Evolutionary conservation across 1,140 invertebrate genomes (phyloP).

Genomic region (Bacillus rossius): DNA sequence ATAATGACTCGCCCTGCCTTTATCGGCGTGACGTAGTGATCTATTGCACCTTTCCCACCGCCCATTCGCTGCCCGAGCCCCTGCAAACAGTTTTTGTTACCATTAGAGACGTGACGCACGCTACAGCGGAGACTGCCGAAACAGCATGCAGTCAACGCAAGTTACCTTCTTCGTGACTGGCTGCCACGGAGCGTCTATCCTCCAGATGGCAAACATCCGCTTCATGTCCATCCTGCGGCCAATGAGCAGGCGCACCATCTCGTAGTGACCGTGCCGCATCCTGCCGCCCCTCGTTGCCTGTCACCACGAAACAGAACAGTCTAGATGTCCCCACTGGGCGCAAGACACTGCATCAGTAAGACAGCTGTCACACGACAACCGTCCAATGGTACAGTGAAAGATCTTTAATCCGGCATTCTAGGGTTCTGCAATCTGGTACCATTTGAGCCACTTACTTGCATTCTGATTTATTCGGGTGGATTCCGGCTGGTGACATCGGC

Average conservation of each 20-base stretch:
- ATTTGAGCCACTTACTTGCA: no score
- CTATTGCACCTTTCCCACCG: slow-evolving; percentile 92
- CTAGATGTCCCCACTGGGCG: no score
- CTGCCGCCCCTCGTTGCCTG: slow-evolving; percentile 81
- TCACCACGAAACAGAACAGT: no score
- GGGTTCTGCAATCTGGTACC: no score
- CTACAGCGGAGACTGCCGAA: background rate
- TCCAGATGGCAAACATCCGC: slow-evolving; percentile 92
- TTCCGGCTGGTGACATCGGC: no score
- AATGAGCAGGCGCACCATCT: slow-evolving; percentile 77
- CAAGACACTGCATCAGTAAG: no score
- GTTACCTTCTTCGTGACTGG: slow-evolving; percentile 79
- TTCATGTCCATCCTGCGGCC: slow-evolving; percentile 68
- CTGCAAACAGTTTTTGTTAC: slow-evolving; percentile 35
- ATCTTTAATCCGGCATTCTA: no score
- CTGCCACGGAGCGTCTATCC: slow-evolving; percentile 93
- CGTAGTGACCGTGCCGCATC: slow-evolving; percentile 73
- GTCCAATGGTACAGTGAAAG: no score
- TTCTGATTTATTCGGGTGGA: no score
- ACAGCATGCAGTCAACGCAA: no score
- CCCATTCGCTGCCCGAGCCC: slow-evolving; percentile 89
- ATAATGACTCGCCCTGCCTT: slow-evolving; percentile 89
- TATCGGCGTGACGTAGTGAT: slow-evolving; percentile 93
- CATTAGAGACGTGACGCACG: no score
- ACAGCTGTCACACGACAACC: no score